Base-by-base conservation (phyloP, 2,888 invertebrate genomes). In the Drosophila monieri region DNA sequence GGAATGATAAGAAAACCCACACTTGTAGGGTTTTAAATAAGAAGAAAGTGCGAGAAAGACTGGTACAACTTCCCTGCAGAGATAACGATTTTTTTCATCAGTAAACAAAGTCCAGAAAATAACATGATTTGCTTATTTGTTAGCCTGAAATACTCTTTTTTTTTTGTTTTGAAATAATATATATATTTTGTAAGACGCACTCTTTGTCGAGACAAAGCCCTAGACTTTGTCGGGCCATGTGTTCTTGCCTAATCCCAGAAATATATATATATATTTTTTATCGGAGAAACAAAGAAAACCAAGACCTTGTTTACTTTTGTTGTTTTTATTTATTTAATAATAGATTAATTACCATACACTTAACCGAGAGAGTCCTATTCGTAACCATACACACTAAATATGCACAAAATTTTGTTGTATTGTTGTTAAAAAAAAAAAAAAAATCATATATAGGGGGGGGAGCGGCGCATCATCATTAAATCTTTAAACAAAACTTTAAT, bases 331-430 rank as follows among this genome's bases (percentile, higher is more conserved):
- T 86, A 80, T 74, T 87, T 81, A 80, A 80, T 81, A 81, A 85
- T 81, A 81, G 87, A 81, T 81, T 81, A 81, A 80, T 81, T 81
- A 81, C 72, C 85, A 68, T 86, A 81, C 85, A 87, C 81, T 81
- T 81, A 81, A 81, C 81, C 81, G 66, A 81, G 87, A 86, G 68
- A 77, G 70, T 87, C 85, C 81, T 81, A 81, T 86, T 86, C 76
- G 73, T 81, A 81, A 80, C 81, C 81, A 81, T 81, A 81, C 85
- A 87, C 76, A 87, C 81, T 85, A 86, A 80, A 86, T 86, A 86
- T 81, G 80, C 80, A 86, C 80, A 81, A 74, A 69, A 86, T 85
- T 74, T 74, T 76, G 59, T 73, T 76, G 66, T 68, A 77, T 83
- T 67, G 74, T 76, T 69, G 58, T 49, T 61, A 52, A 21, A 21